These are phyloP conservation scores for Dryobota labecula DNA, from an alignment of 2,888 invertebrate species.

Conservation along the genomic window DNA sequence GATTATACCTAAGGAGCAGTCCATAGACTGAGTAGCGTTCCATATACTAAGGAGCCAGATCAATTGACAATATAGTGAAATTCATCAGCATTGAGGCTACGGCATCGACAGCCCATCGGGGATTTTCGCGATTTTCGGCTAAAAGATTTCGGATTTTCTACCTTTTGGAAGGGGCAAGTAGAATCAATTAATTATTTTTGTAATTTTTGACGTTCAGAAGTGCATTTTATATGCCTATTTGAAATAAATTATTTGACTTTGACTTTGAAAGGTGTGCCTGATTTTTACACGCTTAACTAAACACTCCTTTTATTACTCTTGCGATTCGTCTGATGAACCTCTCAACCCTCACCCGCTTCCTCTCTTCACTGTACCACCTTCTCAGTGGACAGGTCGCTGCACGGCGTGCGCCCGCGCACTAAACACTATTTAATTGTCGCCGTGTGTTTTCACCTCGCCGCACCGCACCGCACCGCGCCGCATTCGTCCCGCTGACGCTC, in stretches of 20 bases:
- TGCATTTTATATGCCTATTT: too few relatives aligned
- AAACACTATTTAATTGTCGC: constrained; percentile 76
- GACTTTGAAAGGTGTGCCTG: background rate
- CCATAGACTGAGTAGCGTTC: too few relatives aligned
- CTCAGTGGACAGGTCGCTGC: constrained; percentile 3
- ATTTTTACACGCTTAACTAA: background rate
- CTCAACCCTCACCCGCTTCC: constrained; percentile 18
- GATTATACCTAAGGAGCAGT: background rate
- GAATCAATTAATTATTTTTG: too few relatives aligned
- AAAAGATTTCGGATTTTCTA: too few relatives aligned
- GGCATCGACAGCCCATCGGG: background rate
- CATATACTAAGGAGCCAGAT: background rate
- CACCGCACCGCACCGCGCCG: constrained; percentile 3
- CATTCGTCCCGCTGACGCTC: constrained; percentile 21
- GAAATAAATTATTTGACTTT: too few relatives aligned
- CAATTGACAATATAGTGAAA: background rate
- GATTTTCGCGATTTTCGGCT: too few relatives aligned
- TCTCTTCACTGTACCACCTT: background rate
- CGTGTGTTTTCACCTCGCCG: constrained; percentile 26
- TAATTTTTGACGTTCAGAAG: too few relatives aligned
- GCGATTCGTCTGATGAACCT: background rate
- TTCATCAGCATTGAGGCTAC: background rate
- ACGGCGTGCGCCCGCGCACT: constrained; percentile 51
- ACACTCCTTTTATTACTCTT: background rate
- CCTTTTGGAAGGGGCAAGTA: too few relatives aligned